Base-by-base conservation (phyloP, 2,888 invertebrate species). In the Hydrotaea diabolus region DNA sequence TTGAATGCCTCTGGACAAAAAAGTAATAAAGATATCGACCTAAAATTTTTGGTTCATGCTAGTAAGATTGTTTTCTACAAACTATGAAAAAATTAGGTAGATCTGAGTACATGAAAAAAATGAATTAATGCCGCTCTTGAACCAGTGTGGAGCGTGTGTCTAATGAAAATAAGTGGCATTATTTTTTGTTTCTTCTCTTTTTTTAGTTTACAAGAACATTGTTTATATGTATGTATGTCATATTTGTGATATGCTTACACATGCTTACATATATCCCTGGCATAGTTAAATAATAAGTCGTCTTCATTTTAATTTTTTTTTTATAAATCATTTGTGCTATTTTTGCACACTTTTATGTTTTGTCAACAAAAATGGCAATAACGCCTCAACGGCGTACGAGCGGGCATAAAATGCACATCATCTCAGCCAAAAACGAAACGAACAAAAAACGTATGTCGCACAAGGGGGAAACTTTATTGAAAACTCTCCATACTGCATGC, bases 201-300 rank as follows among this genome's bases (percentile, higher is more conserved):
- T 31, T 31, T 31, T 31, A 31, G 31, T 31, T 31, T 31, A 31
- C 31, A n/a, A n/a, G n/a, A n/a, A n/a, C n/a, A n/a, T n/a, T n/a
- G n/a, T n/a, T n/a, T n/a, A n/a, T n/a, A 31, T 26, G n/a, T 62
- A 15, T 62, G 31, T 62, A 31, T 62, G 62, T 62, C 62, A 62
- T 31, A 59, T 59, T 26, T 59, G 23, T 46, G 21, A 69, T 69
- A 69, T 46, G 21, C 69, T 69, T 46, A 69, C 69, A 23, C 69
- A 69, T 15, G 2, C 69, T 66, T 53, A 7, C 31, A 31, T 46
- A 17, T 21, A 69, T 69, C 23, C 69, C 46, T 69, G 69, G 69
- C 69, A 69, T 23, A 46, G 69, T 69, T 46, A 46, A 69, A 46
- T 69, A 69, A 69, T 69, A 69, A 69, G 69, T 69, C 69, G 13